Base-by-base conservation (phyloP, 2,797 vertebrate species). In the Lacerta viridis region DNA sequence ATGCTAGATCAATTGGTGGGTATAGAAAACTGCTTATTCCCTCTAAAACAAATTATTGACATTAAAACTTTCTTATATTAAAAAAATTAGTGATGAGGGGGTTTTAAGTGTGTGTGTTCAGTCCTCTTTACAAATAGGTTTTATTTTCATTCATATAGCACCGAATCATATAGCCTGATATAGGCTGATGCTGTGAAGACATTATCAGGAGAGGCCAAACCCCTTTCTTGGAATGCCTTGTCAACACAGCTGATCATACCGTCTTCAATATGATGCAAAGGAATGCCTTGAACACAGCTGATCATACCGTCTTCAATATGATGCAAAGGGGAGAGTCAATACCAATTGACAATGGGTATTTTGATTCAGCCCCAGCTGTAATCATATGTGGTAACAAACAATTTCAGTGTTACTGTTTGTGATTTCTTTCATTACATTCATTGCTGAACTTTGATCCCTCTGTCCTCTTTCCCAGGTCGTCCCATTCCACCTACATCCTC, bases 401-500 rank as follows among this genome's bases (percentile, higher is more conserved):
- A 80, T 93, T 92, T 25, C 74, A 11, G 74, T 87, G 90, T 94
- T 81, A 89, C 92, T 90, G 83, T 88, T 93, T 90, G 36, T 77
- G 82, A 36, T 3, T 95, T 94, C 92, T 93, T 83, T 93, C 96
- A 94, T 95, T 94, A 92, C 96, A 94, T 88, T 97, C 95, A 95
- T 96, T 96, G 93, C 96, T 98, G 97, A 98, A 94, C 95, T 97
- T 94, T 97, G 95, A 96, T 97, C 97, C 98, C 95, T 98, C 87
- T 98, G 95, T 98, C 97, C 97, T 97, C 94, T 98, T 94, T 97
- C 97, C 96, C 98, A 98, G 98, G 98, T 99, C 98, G 98, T 96
- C 98, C 99, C 97, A 98, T 99, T 96, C 99, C 99, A 98, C 98
- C 98, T 96, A 98, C 98, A 97, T 98, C 98, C 94, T 98, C 98